Conservation (phyloP, 2,888 invertebrate genomes). For the Melanotus villosus region DNA sequence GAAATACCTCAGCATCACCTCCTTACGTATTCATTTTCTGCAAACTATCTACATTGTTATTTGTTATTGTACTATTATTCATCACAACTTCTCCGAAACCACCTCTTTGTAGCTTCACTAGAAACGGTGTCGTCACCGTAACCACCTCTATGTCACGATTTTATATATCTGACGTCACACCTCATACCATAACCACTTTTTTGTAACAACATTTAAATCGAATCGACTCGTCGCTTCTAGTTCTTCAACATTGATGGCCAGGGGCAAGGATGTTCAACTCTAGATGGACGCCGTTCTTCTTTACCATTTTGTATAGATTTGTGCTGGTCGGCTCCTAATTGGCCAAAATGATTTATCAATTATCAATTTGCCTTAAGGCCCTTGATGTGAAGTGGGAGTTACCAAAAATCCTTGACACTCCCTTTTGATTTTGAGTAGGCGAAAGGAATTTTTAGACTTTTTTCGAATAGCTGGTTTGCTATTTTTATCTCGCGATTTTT, state of each 20-base stretch:
- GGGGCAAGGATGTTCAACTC: constrained; percentile 48
- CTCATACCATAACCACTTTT: constrained; percentile 40
- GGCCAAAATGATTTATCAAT: constrained; percentile 17
- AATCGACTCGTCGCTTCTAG: constrained; percentile 30
- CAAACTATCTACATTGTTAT: background rate
- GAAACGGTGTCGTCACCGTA: constrained; percentile 4
- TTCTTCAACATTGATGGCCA: constrained; percentile 36
- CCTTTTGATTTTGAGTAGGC: background rate
- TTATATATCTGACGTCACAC: constrained; percentile 37
- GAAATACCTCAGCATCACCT: too few species aligned
- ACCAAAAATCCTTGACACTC: constrained; percentile 10
- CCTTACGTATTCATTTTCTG: too few species aligned
- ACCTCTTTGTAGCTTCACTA: background rate
- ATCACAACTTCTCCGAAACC: background rate
- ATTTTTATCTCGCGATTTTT: too few species aligned
- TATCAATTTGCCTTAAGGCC: constrained; percentile 2
- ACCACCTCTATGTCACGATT: constrained; percentile 24
- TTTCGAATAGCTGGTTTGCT: too few species aligned
- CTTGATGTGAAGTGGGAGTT: background rate
- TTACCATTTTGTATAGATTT: background rate
- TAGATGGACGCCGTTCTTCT: constrained; percentile 13
- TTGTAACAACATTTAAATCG: constrained; percentile 39
- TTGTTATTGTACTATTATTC: background rate
- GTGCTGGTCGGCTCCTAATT: constrained; percentile 6
- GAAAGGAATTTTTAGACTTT: background rate